Percentiles rank a stretch among this genome's conserved stretches.
Evolutionary conservation across 2,797 vertebrate genomes (phyloP).

Genomic region (Parauchenoglanis ngamensis): DNA sequence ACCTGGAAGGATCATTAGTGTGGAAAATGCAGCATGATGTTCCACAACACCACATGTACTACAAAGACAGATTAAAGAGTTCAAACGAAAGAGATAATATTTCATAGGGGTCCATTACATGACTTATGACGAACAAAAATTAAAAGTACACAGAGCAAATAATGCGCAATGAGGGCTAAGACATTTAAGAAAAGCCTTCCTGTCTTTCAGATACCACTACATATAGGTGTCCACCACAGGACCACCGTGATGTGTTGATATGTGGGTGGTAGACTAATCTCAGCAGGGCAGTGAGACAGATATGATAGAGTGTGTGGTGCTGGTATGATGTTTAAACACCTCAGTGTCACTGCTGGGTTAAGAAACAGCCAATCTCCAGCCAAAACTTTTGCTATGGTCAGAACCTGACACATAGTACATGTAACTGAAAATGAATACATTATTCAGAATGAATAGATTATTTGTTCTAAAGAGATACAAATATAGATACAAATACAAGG

Average conservation of each 20-base stretch:
- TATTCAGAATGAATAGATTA: neutral
- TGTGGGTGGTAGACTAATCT: neutral
- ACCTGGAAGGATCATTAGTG: constrained; percentile 34
- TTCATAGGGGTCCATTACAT: constrained; percentile 24
- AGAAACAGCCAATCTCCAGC: neutral
- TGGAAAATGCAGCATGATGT: neutral
- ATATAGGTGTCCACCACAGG: neutral
- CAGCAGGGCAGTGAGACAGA: neutral
- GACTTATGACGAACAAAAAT: neutral
- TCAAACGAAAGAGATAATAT: neutral
- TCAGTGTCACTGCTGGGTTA: neutral
- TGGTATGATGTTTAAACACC: neutral
- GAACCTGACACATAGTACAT: neutral
- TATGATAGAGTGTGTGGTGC: neutral
- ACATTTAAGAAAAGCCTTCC: neutral
- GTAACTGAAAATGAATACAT: neutral
- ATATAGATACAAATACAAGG: neutral
- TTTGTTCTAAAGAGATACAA: neutral
- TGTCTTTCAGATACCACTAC: constrained; percentile 9
- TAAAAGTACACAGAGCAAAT: neutral
- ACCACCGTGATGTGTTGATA: neutral
- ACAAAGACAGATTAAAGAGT: constrained; percentile 25
- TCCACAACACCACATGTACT: neutral
- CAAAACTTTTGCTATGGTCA: neutral
- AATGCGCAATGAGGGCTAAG: neutral